These are phyloP conservation scores for Lytechinus variegatus DNA, from an alignment of 35 echinoderm and acorn worm species.

Conservation along the genomic window DNA sequence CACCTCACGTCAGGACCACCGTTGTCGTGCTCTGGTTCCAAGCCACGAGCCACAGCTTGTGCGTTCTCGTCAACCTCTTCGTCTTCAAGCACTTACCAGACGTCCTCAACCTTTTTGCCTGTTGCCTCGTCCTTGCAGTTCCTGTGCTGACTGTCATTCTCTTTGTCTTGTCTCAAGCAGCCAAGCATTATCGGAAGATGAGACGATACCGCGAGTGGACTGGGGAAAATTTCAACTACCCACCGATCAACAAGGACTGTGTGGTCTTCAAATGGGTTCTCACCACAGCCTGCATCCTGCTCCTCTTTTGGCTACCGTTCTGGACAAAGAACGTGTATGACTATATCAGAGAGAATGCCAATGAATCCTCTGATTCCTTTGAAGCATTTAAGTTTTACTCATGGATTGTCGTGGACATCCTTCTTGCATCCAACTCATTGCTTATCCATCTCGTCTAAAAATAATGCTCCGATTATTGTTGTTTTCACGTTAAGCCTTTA, in stretches of 20 bases:
- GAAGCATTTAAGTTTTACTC: slow-evolving; percentile 1
- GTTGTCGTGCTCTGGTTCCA: slow-evolving; percentile 22
- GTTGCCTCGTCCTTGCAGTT: not conserved
- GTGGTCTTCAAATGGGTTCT: slow-evolving; percentile 1
- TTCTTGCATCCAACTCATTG: slow-evolving; percentile 31
- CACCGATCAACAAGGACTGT: not conserved
- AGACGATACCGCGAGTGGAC: not conserved
- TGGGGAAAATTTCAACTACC: not conserved
- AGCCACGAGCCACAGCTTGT: not conserved
- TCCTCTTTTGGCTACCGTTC: slow-evolving; percentile 32
- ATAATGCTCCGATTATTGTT: not conserved
- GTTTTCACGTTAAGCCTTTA: not conserved
- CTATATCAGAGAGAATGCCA: not conserved
- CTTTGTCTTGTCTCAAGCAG: not conserved
- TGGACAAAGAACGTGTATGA: slow-evolving; percentile 39
- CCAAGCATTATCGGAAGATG: slow-evolving; percentile 6
- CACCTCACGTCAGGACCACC: slow-evolving; percentile 19
- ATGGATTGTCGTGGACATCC: slow-evolving; percentile 22
- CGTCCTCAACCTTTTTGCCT: not conserved
- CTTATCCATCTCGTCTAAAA: slow-evolving; percentile 31
- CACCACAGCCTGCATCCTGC: slow-evolving; percentile 14
- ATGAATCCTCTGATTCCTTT: not conserved
- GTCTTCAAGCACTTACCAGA: not conserved
- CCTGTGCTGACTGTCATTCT: slow-evolving; percentile 9
- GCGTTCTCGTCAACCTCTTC: slow-evolving; percentile 26